Evolutionary conservation across 2,888 invertebrate genomes (phyloP).

Genomic region (Dolomedes plantarius): DNA sequence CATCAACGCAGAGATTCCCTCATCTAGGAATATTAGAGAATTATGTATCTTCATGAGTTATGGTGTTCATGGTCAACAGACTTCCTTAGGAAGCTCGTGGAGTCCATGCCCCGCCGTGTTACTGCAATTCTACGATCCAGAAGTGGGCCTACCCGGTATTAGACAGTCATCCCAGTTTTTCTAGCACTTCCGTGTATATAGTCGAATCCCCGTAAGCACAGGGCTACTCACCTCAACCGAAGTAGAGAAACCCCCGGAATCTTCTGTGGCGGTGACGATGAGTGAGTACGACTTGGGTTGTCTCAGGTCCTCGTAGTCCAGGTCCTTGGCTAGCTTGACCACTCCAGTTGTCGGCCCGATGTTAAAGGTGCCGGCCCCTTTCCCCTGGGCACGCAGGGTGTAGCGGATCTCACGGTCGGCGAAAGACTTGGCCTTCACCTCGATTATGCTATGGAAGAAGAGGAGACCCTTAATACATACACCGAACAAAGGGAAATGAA

Average conservation of each 20-base stretch:
- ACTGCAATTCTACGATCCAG: too few species aligned
- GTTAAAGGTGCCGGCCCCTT: constrained; percentile 95
- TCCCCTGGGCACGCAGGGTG: constrained; percentile 95
- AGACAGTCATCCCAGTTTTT: too few species aligned
- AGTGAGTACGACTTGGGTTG: constrained; percentile 96
- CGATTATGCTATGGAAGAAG: constrained; percentile 86
- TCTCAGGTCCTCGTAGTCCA: constrained; percentile 96
- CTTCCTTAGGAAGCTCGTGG: too few species aligned
- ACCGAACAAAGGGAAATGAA: neutral
- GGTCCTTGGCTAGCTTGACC: constrained; percentile 94
- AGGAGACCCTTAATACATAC: neutral
- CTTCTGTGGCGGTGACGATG: constrained; percentile 94
- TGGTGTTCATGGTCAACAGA: too few species aligned
- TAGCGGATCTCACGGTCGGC: constrained; percentile 97
- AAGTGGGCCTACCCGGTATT: too few species aligned
- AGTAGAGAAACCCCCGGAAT: constrained; percentile 97
- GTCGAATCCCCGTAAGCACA: too few species aligned
- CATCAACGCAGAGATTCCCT: too few species aligned
- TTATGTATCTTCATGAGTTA: too few species aligned
- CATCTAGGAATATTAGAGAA: too few species aligned
- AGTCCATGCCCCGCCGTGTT: too few species aligned
- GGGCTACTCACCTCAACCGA: constrained; percentile 93
- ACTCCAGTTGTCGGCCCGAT: constrained; percentile 95
- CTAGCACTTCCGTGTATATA: too few species aligned
- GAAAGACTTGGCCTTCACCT: constrained; percentile 97